A percentile compares a stretch with the other conserved stretches of the same genome.
phyloP scores from a whole-genome alignment of 2,888 invertebrate genomes.

The Blastobasis lacticolella region DNA sequence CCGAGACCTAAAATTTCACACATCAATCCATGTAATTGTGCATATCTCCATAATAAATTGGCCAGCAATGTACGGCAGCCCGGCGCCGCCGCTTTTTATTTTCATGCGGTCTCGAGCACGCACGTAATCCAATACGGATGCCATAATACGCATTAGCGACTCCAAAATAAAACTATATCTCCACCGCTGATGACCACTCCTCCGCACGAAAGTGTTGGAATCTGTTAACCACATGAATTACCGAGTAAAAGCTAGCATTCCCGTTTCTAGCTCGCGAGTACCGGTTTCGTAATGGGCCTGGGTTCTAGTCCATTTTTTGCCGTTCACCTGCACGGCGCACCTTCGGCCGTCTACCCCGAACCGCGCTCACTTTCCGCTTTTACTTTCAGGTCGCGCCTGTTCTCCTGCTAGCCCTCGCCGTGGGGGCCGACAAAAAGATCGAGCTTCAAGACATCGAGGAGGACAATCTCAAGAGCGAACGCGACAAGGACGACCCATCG shows the following conservation, averaged over 20 bases:
- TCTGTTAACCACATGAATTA: constrained; percentile 53
- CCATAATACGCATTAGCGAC: too few species aligned
- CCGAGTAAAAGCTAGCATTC: constrained; percentile 64
- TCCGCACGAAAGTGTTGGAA: constrained; percentile 35
- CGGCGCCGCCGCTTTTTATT: too few species aligned
- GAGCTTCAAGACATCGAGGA: constrained; percentile 84
- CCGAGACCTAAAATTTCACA: constrained; percentile 23
- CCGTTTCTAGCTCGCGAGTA: constrained; percentile 45
- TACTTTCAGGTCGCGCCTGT: constrained; percentile 60
- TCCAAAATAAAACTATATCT: too few species aligned
- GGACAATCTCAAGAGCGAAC: constrained; percentile 78
- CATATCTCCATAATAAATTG: constrained; percentile 7
- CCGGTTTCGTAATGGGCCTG: constrained; percentile 60
- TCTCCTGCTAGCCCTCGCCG: constrained; percentile 44
- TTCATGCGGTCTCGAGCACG: too few species aligned
- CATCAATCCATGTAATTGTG: constrained; percentile 22
- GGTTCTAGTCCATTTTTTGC: constrained; percentile 59
- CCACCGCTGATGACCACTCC: too few species aligned
- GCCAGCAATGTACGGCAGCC: constrained; percentile 4
- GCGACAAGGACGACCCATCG: constrained; percentile 37
- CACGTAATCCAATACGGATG: too few species aligned
- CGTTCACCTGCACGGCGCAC: constrained; percentile 50
- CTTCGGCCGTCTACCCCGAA: constrained; percentile 26
- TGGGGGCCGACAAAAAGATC: constrained; percentile 75
- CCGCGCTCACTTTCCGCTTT: constrained; percentile 38